Evolutionary conservation across 64 coral and sea anemone species (phyloP), one percentile per base, ranked within the genome.

Genomic region (Montipora cactus): DNA sequence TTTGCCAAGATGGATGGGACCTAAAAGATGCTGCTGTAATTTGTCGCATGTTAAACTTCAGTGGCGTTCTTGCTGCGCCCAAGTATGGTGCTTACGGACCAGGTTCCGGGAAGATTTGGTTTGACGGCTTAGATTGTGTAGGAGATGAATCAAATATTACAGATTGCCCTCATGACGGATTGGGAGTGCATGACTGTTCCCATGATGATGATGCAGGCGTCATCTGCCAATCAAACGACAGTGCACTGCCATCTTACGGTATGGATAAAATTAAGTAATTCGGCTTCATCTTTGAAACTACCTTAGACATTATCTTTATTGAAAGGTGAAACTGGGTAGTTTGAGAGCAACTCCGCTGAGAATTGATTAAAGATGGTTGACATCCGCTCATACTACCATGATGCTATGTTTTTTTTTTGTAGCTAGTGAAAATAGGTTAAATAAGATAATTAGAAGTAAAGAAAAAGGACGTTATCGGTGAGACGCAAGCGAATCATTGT

Each of bases 41-140:
- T 48, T 92, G 90, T 64, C 90, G 90, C 44, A 92, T 92, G 90
- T 75, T 92, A 46, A 83, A 83, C 15, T 92, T 49, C 52, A 81
- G 69, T 64, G 90, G 90, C 21, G 90, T 80, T 57, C 45, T 92
- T 44, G 90, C 90, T 12, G 90, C 90, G 8, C 70, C 83, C 10
- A 62, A 46, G 47, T 73, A 74, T 28, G 70, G 50, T 8, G 74
- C 70, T 5, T 92, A 84, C 75, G 90, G 79, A 21, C 1, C 0
- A 8, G 90, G 70, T 2, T 76, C 21, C 49, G 90, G 80, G 23
- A 15, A 84, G 59, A 92, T 92, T 76, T 85, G 47, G 80, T 49
- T 92, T 50, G 90, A 92, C 69, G 61, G 64, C 6, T 51, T 92
- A 47, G 19, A 25, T 19, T 92, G 90, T 44, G 16, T 48, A 15